Evolutionary conservation across 2,888 invertebrate genomes (phyloP).

Genomic region (Calliphora vomitoria): DNA sequence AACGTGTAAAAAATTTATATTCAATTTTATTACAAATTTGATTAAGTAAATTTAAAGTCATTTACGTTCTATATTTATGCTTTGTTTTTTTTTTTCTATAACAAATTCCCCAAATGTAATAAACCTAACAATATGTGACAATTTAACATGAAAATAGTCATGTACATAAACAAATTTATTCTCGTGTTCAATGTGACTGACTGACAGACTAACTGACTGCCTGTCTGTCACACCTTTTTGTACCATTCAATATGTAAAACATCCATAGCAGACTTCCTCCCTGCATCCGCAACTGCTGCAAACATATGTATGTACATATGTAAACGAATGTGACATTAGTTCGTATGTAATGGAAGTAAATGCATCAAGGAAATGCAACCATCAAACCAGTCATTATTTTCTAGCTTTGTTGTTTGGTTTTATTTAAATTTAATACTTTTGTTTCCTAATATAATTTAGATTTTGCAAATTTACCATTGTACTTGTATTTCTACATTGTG

Average conservation of each 20-base stretch:
- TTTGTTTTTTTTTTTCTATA: not conserved
- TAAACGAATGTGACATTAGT: too few relatives aligned
- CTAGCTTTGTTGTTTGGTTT: not conserved
- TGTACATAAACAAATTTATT: slow-evolving; percentile 6
- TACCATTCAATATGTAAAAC: not conserved
- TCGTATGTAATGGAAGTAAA: not conserved
- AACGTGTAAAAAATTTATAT: not conserved
- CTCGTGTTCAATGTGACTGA: not conserved
- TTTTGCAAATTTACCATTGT: slow-evolving; percentile 8
- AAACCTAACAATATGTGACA: slow-evolving; percentile 28
- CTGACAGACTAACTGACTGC: too few relatives aligned
- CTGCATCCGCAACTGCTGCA: not conserved
- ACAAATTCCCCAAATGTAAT: slow-evolving; percentile 29
- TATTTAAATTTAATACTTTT: slow-evolving; percentile 31
- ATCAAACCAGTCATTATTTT: too few relatives aligned
- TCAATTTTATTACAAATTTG: not conserved
- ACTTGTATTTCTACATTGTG: not conserved
- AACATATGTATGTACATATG: too few relatives aligned
- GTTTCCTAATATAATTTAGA: slow-evolving; percentile 36
- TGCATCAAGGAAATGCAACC: slow-evolving; percentile 12
- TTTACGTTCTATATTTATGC: not conserved
- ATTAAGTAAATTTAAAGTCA: slow-evolving; percentile 15
- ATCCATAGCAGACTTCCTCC: not conserved
- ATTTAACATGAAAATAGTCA: slow-evolving; percentile 35
- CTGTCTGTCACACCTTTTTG: slow-evolving; percentile 32